Evolutionary conservation across 1,140 invertebrate genomes (phyloP), one percentile per base, ranked within the genome.

Genomic region (Batillaria attramentaria): DNA sequence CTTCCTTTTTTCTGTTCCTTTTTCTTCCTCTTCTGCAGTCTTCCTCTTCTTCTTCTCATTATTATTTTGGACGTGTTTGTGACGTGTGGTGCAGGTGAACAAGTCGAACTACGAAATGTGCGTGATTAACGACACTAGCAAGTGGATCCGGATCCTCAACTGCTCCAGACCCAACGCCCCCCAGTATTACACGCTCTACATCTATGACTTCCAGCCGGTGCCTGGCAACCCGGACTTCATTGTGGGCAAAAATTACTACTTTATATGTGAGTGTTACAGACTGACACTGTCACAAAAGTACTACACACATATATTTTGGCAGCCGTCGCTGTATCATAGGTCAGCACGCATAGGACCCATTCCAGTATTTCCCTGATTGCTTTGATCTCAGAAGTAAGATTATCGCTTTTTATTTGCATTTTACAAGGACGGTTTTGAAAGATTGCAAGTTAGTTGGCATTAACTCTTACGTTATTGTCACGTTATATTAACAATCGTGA

Each of bases 171-270:
- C 81, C 0, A 54, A 66, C 39, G 18, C 37, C 13, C 41, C 54
- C 33, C 54, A 69, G 13, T n/a, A 39, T 16, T 82, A 72, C 70
- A 82, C 74, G 2, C 24, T 82, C 43, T 69, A 77, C 4, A 73
- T 82, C 24, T 62, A 50, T 5, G 70, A 78, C 24, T 79, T 74
- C 62, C 81, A 82, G 66, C 50, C 78, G n/a, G 70, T 82, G 13
- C 81, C 78, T 8, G 78, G 78, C 35, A 79, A 68, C 20, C 78
- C 81, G 6, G 81, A 82, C 70, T 82, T 82, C 65, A 35, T n/a
- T 8, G 65, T 68, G 42, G 46, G 65, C 35, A 24, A 69, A 41
- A 66, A 33, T 24, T 77, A 68, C 75, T 77, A 65, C 37, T 66
- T 77, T n/a, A 68, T 77, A 42, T 73, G 65, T 76, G 73, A 72